A percentile compares a stretch with the other conserved stretches of the same genome.
These are phyloP conservation scores for Platysternon megacephalum DNA, from an alignment of 2,113 vertebrate species.

Conservation along the genomic window DNA sequence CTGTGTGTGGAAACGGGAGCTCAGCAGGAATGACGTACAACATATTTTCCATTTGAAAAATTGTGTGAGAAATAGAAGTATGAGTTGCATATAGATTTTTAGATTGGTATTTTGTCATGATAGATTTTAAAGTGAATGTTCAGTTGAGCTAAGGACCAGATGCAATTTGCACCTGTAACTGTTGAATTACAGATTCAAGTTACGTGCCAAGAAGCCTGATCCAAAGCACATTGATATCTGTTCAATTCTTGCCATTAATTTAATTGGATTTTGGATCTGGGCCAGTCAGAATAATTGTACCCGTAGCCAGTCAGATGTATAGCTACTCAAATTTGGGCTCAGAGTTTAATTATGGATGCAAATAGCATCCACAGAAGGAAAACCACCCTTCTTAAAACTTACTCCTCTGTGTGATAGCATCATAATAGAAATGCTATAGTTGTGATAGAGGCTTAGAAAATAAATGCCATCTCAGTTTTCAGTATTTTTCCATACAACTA, in stretches of 20 bases:
- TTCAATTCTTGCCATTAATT: neutral
- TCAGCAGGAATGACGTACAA: accelerated
- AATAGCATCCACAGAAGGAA: neutral
- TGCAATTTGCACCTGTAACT: neutral
- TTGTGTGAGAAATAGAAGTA: accelerated
- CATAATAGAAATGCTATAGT: neutral
- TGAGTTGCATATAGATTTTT: neutral
- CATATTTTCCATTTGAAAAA: accelerated
- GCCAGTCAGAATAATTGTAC: neutral
- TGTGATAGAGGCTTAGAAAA: neutral
- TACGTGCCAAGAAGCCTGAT: neutral
- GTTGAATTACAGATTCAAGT: neutral
- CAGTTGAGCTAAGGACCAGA: neutral
- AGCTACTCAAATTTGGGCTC: neutral
- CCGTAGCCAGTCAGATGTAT: accelerated
- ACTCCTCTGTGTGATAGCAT: neutral
- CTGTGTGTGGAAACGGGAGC: neutral
- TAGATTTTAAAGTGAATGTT: neutral
- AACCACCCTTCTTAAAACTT: neutral
- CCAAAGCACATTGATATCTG: neutral
- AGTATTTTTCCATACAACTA: neutral
- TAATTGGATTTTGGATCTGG: accelerated
- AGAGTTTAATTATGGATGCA: neutral
- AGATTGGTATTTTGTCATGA: accelerated
- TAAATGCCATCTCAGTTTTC: neutral